Conservation (phyloP, 2,888 invertebrate species). For the Metallyticus violacea region DNA sequence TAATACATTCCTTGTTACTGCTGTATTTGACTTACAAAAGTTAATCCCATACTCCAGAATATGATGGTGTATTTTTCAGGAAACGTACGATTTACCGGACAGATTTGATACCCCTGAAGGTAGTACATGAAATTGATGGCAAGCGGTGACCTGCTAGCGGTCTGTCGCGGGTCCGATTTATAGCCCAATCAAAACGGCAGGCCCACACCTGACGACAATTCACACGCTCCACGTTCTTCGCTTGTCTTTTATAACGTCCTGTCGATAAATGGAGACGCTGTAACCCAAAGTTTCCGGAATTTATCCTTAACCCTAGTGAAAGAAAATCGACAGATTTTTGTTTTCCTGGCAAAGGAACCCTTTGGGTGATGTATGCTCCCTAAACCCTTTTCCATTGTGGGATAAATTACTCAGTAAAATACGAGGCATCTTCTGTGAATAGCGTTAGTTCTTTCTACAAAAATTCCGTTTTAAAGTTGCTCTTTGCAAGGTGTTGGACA, state of each 20-base stretch:
- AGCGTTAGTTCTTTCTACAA: no score
- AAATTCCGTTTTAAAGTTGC: no score
- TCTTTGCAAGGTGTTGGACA: no score
- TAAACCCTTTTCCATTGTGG: neutral
- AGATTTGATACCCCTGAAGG: neutral
- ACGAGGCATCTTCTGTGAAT: no score
- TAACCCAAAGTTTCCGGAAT: neutral
- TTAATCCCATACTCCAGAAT: no score
- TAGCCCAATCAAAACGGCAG: slow-evolving; percentile 2
- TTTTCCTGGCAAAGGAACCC: neutral
- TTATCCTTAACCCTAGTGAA: neutral
- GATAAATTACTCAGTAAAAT: neutral
- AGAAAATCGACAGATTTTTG: neutral
- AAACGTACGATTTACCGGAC: no score
- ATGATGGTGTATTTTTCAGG: no score
- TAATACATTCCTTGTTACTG: no score
- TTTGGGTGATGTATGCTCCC: neutral
- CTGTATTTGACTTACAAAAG: no score
- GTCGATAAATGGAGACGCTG: neutral
- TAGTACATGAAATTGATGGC: no score
- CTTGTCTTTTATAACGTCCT: neutral
- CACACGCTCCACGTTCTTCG: neutral
- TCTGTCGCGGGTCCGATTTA: neutral
- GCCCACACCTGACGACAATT: neutral
- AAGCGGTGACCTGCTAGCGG: neutral